Evolutionary conservation across 1,140 invertebrate species (phyloP), one percentile per base, ranked within the genome.

Genomic region (Drosophila rufa): DNA sequence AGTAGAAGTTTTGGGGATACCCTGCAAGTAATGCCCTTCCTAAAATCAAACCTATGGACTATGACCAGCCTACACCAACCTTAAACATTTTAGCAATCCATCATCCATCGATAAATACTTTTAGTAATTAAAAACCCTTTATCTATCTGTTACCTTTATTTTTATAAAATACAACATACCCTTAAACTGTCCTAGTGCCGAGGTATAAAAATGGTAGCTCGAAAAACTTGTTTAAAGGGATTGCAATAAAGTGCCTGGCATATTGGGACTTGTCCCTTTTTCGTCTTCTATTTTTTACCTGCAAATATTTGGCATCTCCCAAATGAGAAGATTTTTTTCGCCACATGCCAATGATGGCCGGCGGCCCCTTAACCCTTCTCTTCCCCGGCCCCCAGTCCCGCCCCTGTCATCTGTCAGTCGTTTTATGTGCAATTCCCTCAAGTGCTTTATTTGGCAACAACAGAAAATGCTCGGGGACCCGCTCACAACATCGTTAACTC

Each of bases 191-290:
- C 8, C 1, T 12, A 22, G 4, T 5, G 6, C 2, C 17, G 4
- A 0, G 15, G n/a, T 53, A 40, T 73, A 66, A 70, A 61, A 79
- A 48, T 22, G 43, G 17, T 12, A 36, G 22, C 40, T 40, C 22
- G 12, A n/a, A 66, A 90, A 89, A 90, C 85, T 85, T 89, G 80
- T 89, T 89, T 89, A 89, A 89, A 82, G 81, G 85, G 85, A 90
- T 89, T 90, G 85, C 85, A 90, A 89, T 89, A 89, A 89, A 89
- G 86, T 89, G 85, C 85, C 85, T 76, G 78, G 86, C 85, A 85
- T 77, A 89, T 85, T 91, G 85, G 85, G 85, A 90, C 77, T 91
- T 90, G 86, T 85, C 82, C 85, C 85, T 70, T 64, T 70, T 73
- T 36, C 66, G 70, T 59, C 62, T 33, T 77, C 62, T 81, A 70